These are phyloP conservation scores for Periplaneta americana DNA, from an alignment of 1,140 invertebrate genomes.

Conservation along the genomic window DNA sequence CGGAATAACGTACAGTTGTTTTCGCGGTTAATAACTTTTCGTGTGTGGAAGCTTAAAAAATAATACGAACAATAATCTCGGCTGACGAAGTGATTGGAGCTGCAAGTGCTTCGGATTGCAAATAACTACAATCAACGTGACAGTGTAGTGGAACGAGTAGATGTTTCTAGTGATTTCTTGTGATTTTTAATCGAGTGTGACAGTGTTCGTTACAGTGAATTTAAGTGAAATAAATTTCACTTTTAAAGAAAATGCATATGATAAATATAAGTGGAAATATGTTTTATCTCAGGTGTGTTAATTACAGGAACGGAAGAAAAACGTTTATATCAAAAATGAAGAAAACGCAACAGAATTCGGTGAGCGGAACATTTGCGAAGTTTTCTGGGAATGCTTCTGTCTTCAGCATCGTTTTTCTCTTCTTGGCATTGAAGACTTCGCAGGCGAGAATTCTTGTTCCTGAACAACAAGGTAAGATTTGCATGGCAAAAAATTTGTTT, in stretches of 20 bases:
- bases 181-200: neutral
- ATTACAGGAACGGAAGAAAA: neutral
- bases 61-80: too few relatives aligned
- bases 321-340: neutral
- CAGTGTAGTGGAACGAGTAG: neutral
- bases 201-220: neutral
- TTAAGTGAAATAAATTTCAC: neutral
- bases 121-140: neutral
- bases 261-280: neutral
- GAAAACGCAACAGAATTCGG: neutral
- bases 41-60: too few relatives aligned
- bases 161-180: neutral
- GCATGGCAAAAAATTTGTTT: too few relatives aligned
- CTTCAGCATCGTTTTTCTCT: neutral
- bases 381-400: neutral
- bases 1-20: too few relatives aligned
- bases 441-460: neutral
- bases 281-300: neutral
- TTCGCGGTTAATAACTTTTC: too few relatives aligned
- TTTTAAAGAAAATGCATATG: neutral
- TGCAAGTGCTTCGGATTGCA: neutral
- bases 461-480: neutral
- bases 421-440: neutral
- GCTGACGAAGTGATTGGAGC: too few relatives aligned
- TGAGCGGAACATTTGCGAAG: neutral